These are phyloP conservation scores for Calephelis virginiensis DNA, from an alignment of 1,140 invertebrate genomes.

Conservation along the genomic window DNA sequence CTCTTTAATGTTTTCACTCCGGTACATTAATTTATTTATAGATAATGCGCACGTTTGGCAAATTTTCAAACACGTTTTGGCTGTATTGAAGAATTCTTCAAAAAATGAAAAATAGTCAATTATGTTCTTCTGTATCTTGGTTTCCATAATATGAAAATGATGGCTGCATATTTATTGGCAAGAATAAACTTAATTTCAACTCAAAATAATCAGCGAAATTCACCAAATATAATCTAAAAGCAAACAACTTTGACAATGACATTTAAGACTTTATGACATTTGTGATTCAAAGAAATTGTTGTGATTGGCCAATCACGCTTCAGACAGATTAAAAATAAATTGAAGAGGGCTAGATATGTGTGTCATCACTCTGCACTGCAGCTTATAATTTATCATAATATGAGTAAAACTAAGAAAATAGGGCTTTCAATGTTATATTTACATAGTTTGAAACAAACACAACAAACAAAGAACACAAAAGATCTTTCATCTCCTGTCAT, in stretches of 20 bases:
- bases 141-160: conserved; percentile 57
- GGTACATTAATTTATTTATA: conserved; percentile 69
- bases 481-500: too few relatives aligned
- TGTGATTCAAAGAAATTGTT: too few relatives aligned
- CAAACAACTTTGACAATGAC: not conserved
- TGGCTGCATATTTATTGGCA: conserved; percentile 18
- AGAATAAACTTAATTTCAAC: not conserved
- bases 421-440: too few relatives aligned
- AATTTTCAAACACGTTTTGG: conserved; percentile 68
- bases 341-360: too few relatives aligned
- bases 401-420: too few relatives aligned
- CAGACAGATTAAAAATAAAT: too few relatives aligned
- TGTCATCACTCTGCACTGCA: too few relatives aligned
- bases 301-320: too few relatives aligned
- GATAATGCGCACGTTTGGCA: conserved; percentile 71
- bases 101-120: conserved; percentile 71
- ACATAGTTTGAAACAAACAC: too few relatives aligned
- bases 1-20: conserved; percentile 64
- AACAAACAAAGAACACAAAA: too few relatives aligned
- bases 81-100: conserved; percentile 60
- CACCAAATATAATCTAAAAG: not conserved
- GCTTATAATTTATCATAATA: too few relatives aligned
- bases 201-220: not conserved
- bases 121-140: conserved; percentile 66
- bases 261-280: too few relatives aligned